Evolutionary conservation across 2,113 vertebrate species (phyloP).

Genomic region (Clarias gariepinus): DNA sequence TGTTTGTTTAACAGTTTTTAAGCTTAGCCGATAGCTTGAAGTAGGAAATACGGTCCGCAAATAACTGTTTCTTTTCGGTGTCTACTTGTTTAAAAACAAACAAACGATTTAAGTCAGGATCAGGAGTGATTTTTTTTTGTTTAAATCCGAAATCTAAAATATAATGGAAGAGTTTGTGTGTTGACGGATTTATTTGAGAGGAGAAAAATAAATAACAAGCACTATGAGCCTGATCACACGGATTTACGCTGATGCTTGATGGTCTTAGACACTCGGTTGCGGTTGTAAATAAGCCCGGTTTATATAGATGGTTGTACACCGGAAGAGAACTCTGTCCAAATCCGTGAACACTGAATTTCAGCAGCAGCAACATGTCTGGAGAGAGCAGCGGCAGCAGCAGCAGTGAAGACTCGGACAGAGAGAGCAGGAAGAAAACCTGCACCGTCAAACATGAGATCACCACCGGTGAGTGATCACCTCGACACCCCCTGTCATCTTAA

Average conservation of each 20-base stretch:
- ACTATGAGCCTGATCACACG: background rate
- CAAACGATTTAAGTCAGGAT: background rate
- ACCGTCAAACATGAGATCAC: constrained; percentile 79
- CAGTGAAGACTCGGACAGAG: constrained; percentile 74
- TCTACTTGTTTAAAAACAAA: background rate
- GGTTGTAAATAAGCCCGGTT: constrained; percentile 10
- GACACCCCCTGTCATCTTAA: background rate
- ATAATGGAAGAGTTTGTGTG: constrained; percentile 59
- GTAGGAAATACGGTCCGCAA: constrained; percentile 42
- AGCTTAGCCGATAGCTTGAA: constrained; percentile 36
- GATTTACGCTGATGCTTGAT: background rate
- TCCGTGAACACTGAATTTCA: constrained; percentile 19
- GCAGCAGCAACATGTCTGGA: constrained; percentile 67
- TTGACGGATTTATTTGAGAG: constrained; percentile 33
- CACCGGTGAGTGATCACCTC: constrained; percentile 68
- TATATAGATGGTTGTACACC: constrained; percentile 14
- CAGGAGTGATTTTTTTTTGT: constrained; percentile 22
- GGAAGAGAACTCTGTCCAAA: constrained; percentile 30
- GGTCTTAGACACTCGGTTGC: background rate
- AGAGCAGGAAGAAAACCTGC: constrained; percentile 64
- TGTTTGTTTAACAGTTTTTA: constrained; percentile 6
- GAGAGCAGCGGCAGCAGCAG: constrained; percentile 55
- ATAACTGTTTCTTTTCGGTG: constrained; percentile 1
- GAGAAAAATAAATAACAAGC: constrained; percentile 40
- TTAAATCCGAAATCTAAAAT: background rate